These are phyloP conservation scores for Ctenosaura bakeri DNA, from an alignment of 2,797 vertebrate species.

Conservation along the genomic window DNA sequence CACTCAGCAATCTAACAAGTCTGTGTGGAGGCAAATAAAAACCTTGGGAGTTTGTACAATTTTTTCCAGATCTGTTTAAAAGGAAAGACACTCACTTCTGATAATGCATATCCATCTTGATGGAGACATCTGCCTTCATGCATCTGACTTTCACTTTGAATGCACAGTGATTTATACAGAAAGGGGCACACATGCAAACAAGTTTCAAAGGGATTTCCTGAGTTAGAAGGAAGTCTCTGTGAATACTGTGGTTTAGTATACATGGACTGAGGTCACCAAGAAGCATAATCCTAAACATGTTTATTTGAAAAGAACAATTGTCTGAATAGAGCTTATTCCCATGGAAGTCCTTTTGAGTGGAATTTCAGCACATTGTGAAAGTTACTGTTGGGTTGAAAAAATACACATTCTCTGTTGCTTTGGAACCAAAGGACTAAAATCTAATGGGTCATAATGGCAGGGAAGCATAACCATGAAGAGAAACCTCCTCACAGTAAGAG, in stretches of 20 bases:
- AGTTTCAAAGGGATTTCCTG: background rate
- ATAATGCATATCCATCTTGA: background rate
- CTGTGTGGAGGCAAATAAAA: background rate
- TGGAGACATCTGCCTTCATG: background rate
- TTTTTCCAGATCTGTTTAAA: background rate
- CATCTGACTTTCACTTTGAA: too few species aligned
- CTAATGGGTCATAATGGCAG: background rate
- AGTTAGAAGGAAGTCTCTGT: background rate
- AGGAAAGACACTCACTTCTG: background rate
- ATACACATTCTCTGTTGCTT: background rate
- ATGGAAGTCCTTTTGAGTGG: background rate
- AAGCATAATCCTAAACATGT: background rate
- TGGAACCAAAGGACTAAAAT: background rate
- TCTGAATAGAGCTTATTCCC: background rate
- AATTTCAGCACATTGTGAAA: background rate
- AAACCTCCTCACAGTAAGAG: background rate
- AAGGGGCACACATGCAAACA: background rate
- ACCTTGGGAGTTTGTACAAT: background rate
- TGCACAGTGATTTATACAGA: background rate
- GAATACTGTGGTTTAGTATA: background rate
- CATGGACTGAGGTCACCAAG: background rate
- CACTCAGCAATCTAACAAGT: conserved; percentile 3
- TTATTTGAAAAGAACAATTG: background rate
- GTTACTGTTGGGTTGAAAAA: background rate
- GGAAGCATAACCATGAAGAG: background rate